Percentiles rank a stretch among this genome's conserved stretches.
phyloP scores from a whole-genome alignment of 2,888 invertebrate species.

The Elysia crispata region DNA sequence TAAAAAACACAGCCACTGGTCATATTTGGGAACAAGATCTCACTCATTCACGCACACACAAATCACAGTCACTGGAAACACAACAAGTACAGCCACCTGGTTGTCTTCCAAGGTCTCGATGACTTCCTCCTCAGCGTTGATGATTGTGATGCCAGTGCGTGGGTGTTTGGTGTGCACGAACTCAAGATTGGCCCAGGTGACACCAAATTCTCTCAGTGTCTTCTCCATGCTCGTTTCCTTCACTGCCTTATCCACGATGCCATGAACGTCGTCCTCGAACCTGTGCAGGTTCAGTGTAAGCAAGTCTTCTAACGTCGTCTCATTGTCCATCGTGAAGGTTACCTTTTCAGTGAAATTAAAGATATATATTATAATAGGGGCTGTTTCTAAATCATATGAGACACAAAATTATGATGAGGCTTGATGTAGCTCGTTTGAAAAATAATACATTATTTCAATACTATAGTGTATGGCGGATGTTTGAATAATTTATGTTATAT shows the following conservation, averaged over 20 bases:
- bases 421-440: no score
- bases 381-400: no score
- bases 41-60: no score
- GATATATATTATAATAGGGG: no score
- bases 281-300: constrained; percentile 94
- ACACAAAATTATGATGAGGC: no score
- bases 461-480: no score
- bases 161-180: constrained; percentile 89
- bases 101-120: constrained; percentile 98
- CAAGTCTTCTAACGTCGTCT: constrained; percentile 93
- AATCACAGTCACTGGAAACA: no score
- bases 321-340: constrained; percentile 93
- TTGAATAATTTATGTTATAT: no score
- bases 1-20: no score
- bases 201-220: constrained; percentile 88
- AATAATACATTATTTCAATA: no score
- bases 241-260: constrained; percentile 97
- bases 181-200: constrained; percentile 94
- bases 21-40: no score
- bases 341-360: constrained; percentile 81
- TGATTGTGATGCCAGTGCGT: constrained; percentile 88
- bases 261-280: constrained; percentile 96
- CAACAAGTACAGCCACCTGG: constrained; percentile 81
- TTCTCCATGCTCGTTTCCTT: constrained; percentile 99
- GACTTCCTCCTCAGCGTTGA: constrained; percentile 94